Evolutionary conservation across 2,797 vertebrate genomes (phyloP).

Genomic region (Ambastaia sidthimunki): DNA sequence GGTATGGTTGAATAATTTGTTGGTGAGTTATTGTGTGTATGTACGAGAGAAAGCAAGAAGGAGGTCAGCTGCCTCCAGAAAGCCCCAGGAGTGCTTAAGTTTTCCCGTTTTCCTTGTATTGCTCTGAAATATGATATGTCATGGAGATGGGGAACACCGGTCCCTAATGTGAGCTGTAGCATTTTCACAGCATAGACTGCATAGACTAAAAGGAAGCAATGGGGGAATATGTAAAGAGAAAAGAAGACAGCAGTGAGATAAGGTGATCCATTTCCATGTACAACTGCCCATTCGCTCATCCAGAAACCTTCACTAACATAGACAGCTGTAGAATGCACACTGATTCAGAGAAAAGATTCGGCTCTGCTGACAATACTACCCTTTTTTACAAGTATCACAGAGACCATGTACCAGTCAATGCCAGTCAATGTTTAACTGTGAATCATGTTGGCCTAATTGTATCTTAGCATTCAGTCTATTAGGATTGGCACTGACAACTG

Average conservation of each 20-base stretch:
- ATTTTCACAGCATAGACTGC: background rate
- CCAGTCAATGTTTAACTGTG: background rate
- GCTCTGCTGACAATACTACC: background rate
- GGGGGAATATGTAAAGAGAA: background rate
- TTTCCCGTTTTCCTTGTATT: background rate
- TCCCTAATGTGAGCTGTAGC: background rate
- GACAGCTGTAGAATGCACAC: background rate
- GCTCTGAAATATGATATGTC: constrained; percentile 7
- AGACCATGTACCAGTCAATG: background rate
- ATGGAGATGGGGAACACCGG: constrained; percentile 2
- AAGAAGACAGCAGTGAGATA: background rate
- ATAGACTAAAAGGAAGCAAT: background rate
- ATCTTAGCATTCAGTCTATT: background rate
- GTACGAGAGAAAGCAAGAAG: background rate
- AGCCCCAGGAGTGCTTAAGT: constrained; percentile 6
- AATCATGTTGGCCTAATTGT: background rate
- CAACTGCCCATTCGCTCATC: background rate
- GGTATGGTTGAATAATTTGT: constrained; percentile 8
- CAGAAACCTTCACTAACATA: background rate
- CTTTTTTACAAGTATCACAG: background rate
- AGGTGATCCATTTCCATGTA: background rate
- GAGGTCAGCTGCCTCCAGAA: constrained; percentile 1
- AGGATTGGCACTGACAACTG: background rate
- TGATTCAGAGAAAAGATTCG: background rate
- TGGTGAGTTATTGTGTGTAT: constrained; percentile 18